Evolutionary conservation across 2,888 invertebrate genomes (phyloP), one percentile per base, ranked within the genome.

Genomic region (Nysson spinosus): DNA sequence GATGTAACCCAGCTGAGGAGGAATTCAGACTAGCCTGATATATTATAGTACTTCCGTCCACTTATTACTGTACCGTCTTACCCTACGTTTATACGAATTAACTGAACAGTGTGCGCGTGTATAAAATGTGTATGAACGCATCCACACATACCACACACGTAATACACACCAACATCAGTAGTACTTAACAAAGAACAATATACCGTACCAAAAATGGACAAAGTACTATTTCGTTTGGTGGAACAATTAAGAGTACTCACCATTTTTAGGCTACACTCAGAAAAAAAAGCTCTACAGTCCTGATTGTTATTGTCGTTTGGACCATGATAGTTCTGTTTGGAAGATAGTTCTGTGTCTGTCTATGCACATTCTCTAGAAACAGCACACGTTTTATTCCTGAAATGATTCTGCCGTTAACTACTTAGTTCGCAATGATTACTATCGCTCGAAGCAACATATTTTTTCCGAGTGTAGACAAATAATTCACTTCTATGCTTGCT

Each of bases 21-120:
- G 54, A 54, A 28, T 22, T 49, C 50, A 11, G 56, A 56, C 50
- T 66, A 55, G 43, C 54, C 61, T 57, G 62, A 66, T 62, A 57
- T 47, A 51, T 52, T 37, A 49, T 49, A 66, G 46, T 32, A 39
- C 52, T 17, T 37, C 49, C 43, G 37, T 37, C 42, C 57, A 43
- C 62, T 61, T 55, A 57, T 57, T 65, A 32, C 37, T 30, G 32
- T 35, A 43, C 60, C 49, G 46, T 42, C 28, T 43, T 42, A 28
- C 43, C 30, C 46, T 44, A 32, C 43, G 24, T 63, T 46, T 52
- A 51, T 35, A 49, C 32, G 43, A 65, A 61, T 57, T 40, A n/a
- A n/a, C n/a, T n/a, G n/a, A n/a, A n/a, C n/a, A 61, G 52, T 70
- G 70, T 72, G 72, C 71, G 72, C 72, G 71, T 70, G 72, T 74